Percentiles rank a stretch among this genome's conserved stretches.
Evolutionary conservation across 2,797 vertebrate genomes (phyloP).

Genomic region (Pangasius mekongensis): DNA sequence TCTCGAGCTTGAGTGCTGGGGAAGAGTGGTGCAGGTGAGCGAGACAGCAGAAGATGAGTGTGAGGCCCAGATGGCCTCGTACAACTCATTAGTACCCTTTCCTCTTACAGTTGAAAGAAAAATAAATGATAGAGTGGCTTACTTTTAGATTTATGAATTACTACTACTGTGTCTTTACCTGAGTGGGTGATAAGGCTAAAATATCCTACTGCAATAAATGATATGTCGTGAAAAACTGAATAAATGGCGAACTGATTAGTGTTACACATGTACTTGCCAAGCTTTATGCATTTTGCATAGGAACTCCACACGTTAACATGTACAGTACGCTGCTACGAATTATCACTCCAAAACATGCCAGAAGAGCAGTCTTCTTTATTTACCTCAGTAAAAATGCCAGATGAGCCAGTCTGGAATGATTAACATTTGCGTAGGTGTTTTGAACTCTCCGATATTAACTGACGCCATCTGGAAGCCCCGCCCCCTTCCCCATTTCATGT

Average conservation of each 20-base stretch:
- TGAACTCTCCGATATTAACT: background rate
- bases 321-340: background rate
- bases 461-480: conserved; percentile 12
- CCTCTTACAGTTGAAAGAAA: conserved; percentile 9
- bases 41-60: conserved; percentile 20
- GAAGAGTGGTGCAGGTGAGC: conserved; percentile 10
- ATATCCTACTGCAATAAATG: background rate
- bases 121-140: background rate
- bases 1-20: conserved; percentile 1
- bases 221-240: background rate
- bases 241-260: background rate
- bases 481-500: background rate
- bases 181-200: background rate
- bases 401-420: background rate
- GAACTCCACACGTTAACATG: background rate
- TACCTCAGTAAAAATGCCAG: background rate
- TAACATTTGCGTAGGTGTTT: background rate
- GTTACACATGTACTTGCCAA: background rate
- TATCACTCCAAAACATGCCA: background rate
- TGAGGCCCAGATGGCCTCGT: conserved; percentile 34
- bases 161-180: background rate
- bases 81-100: background rate
- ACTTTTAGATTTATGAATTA: background rate
- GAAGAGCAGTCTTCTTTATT: background rate
- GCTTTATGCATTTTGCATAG: background rate